Evolutionary conservation across 1,140 invertebrate genomes (phyloP).

Genomic region (Xylocopa sonorina): DNA sequence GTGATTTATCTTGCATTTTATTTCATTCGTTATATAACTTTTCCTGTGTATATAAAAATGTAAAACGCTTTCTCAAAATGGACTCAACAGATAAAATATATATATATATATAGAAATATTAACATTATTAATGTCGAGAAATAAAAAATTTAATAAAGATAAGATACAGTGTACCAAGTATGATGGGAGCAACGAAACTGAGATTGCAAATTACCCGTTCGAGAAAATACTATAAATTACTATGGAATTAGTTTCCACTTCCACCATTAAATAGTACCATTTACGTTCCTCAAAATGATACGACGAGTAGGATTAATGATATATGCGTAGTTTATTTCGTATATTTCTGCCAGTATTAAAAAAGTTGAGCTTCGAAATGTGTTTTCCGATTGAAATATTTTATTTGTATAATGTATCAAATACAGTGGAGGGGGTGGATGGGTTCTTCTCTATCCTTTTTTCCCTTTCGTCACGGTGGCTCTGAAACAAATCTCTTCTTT

Average conservation of each 20-base stretch:
- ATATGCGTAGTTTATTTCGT: conserved; percentile 3
- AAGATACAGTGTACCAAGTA: no score
- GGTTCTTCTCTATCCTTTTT: conserved; percentile 30
- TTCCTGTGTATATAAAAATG: background rate
- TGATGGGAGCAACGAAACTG: no score
- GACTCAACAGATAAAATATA: no score
- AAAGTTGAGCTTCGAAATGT: conserved; percentile 10
- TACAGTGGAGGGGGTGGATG: conserved; percentile 26
- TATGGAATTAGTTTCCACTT: conserved; percentile 1
- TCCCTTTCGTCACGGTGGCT: conserved; percentile 32
- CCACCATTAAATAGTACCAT: background rate
- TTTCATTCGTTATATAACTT: background rate
- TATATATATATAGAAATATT: no score
- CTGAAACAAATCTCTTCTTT: conserved; percentile 46
- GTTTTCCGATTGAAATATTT: conserved; percentile 26
- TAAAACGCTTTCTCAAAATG: no score
- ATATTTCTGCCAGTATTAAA: conserved; percentile 15
- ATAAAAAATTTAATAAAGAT: background rate
- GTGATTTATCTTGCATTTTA: background rate
- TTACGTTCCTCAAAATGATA: background rate
- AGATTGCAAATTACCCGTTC: background rate
- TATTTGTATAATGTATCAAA: conserved; percentile 33
- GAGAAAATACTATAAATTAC: no score
- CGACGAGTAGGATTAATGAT: background rate
- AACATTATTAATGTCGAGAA: background rate